phyloP scores from a whole-genome alignment of 2,113 vertebrate genomes.

The Eidolon helvum region DNA sequence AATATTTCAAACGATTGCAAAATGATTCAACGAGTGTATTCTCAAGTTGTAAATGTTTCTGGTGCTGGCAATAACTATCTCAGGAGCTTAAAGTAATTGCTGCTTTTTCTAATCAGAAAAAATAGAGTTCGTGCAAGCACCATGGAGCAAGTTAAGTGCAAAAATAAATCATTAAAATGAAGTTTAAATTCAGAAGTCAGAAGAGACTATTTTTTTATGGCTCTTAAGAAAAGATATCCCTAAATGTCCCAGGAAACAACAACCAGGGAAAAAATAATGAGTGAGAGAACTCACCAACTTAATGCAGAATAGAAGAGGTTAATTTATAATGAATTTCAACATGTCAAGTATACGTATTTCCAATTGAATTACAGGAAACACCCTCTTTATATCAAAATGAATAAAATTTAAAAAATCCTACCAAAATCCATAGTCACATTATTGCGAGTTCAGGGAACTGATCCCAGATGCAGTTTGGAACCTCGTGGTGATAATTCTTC shows the following conservation, averaged over 20 bases:
- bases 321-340: background rate
- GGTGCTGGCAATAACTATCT: background rate
- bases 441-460: background rate
- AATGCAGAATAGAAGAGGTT: background rate
- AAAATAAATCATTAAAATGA: background rate
- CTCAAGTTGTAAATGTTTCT: background rate
- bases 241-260: background rate
- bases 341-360: background rate
- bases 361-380: background rate
- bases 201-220: background rate
- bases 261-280: background rate
- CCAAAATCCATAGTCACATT: background rate
- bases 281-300: background rate
- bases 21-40: background rate
- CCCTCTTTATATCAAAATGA: background rate
- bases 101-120: background rate
- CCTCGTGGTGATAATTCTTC: background rate
- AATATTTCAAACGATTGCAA: background rate
- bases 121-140: background rate
- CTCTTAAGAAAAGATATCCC: background rate
- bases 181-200: background rate
- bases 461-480: background rate
- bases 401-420: background rate
- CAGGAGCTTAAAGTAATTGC: background rate
- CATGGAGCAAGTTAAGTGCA: background rate